phyloP scores from a whole-genome alignment of 1,140 invertebrate species.

The Alviniconcha marisindica region DNA sequence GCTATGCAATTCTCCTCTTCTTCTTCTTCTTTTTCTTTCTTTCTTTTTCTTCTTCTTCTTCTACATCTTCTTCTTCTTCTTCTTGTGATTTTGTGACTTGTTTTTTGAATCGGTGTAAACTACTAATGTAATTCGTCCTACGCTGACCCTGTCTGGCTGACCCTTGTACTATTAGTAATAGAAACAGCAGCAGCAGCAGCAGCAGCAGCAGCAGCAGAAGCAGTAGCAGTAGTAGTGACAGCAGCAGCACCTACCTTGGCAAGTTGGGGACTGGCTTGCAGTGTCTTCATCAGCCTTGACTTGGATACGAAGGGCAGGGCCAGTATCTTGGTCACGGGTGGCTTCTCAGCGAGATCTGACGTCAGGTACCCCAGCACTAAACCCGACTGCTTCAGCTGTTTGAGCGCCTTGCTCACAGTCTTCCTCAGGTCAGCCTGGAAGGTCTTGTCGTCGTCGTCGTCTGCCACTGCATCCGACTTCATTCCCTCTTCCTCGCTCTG shows the following conservation, averaged over 20 bases:
- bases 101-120: too few relatives aligned
- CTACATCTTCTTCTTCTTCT: too few relatives aligned
- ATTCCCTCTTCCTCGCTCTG: neutral
- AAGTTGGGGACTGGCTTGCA: neutral
- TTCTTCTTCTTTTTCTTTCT: too few relatives aligned
- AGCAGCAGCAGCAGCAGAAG: too few relatives aligned
- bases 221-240: neutral
- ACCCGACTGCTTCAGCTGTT: neutral
- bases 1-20: too few relatives aligned
- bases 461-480: neutral
- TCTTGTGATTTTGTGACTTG: too few relatives aligned
- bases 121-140: too few relatives aligned
- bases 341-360: neutral
- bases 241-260: neutral
- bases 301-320: neutral
- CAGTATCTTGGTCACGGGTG: neutral
- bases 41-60: too few relatives aligned
- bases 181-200: neutral
- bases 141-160: too few relatives aligned
- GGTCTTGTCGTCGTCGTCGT: neutral
- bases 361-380: neutral
- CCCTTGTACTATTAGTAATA: too few relatives aligned
- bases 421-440: neutral
- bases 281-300: neutral
- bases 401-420: neutral